A percentile compares a stretch with the other conserved stretches of the same genome.
Conservation (phyloP, 2,113 vertebrate species). For the Mastomys coucha region DNA sequence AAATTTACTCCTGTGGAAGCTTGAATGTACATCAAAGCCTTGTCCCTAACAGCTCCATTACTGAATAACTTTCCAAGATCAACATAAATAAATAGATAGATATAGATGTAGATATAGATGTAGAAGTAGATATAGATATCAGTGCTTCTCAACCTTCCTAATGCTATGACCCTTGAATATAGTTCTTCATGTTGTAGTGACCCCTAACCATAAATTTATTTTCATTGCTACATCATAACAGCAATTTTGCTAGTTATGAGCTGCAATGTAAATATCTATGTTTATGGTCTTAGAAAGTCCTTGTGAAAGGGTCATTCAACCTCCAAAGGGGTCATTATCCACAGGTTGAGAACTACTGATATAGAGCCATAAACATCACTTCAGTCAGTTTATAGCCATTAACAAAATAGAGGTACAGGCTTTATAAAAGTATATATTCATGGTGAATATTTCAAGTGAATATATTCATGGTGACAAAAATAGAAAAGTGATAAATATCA, state of each 20-base stretch:
- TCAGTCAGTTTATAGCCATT: no score
- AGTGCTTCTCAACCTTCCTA: not conserved
- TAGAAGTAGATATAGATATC: not conserved
- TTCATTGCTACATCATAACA: not conserved
- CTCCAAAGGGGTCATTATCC: not conserved
- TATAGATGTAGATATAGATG: no score
- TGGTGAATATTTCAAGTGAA: not conserved
- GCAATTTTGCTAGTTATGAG: not conserved
- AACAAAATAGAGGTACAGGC: not conserved
- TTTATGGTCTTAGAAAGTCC: not conserved
- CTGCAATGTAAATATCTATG: not conserved
- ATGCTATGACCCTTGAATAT: not conserved
- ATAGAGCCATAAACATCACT: not conserved
- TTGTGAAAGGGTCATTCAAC: not conserved
- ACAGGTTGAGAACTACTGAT: not conserved
- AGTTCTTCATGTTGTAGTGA: not conserved
- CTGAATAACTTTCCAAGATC: not conserved
- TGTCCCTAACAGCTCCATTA: not conserved
- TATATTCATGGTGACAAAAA: not conserved
- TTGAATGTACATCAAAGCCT: not conserved
- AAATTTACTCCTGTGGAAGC: not conserved
- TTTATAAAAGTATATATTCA: not conserved
- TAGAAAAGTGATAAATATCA: not conserved
- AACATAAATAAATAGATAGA: not conserved
- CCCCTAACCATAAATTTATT: not conserved